Evolutionary conservation across 2,888 invertebrate genomes (phyloP).

Genomic region (Eristalis arbustorum): DNA sequence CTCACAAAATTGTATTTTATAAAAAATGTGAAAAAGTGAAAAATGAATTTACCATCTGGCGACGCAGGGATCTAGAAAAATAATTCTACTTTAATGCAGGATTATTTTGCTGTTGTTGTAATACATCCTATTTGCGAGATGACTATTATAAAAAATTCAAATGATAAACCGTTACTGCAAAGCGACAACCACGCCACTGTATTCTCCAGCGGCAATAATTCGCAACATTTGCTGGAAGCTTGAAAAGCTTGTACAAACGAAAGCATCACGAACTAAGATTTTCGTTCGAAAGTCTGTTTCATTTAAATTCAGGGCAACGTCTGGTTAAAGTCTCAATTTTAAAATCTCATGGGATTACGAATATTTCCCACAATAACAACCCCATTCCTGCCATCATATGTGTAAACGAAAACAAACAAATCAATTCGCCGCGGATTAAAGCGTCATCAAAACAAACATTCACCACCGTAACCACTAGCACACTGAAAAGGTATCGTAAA

Average conservation of each 20-base stretch:
- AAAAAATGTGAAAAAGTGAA: too few species aligned
- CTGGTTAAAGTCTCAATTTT: background rate
- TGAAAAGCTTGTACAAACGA: background rate
- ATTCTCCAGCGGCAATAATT: background rate
- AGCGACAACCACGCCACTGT: background rate
- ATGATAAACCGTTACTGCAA: background rate
- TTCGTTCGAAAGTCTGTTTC: background rate
- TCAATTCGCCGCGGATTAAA: conserved; percentile 69
- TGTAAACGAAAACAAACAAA: conserved; percentile 62
- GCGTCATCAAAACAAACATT: conserved; percentile 71
- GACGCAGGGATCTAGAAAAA: too few species aligned
- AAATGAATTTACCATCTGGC: too few species aligned
- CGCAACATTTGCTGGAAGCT: background rate
- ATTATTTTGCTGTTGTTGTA: too few species aligned
- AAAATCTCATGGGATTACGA: conserved; percentile 6
- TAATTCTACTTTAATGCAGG: too few species aligned
- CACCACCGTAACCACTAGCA: conserved; percentile 13
- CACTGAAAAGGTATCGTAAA: conserved; percentile 14
- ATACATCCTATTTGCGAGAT: too few species aligned
- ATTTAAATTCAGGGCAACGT: background rate
- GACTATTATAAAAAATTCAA: too few species aligned
- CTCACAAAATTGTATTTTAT: too few species aligned
- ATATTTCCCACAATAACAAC: conserved; percentile 50
- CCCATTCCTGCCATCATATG: background rate
- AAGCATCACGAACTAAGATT: background rate